phyloP scores from a whole-genome alignment of 2,888 invertebrate species.

The Ormyrus nitidulus region DNA sequence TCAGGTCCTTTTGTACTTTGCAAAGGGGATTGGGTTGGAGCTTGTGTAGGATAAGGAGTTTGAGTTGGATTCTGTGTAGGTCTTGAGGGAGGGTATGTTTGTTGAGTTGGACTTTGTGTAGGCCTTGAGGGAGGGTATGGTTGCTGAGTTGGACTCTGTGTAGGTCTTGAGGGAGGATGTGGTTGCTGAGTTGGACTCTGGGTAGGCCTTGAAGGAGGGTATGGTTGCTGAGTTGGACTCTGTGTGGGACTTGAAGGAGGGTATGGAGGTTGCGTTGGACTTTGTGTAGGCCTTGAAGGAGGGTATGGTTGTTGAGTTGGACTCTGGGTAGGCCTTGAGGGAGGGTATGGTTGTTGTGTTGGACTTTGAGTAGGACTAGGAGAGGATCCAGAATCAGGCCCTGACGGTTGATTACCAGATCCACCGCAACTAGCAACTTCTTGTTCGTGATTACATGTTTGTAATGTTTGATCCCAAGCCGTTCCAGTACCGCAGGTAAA shows the following conservation, averaged over 20 bases:
- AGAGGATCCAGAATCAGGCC: constrained; percentile 5
- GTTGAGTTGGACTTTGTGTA: constrained; percentile 6
- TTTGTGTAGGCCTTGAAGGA: constrained; percentile 14
- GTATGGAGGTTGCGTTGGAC: constrained; percentile 20
- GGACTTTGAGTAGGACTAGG: not conserved
- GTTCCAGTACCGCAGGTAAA: constrained; percentile 82
- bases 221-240: constrained; percentile 28
- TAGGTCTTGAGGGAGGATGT: not conserved
- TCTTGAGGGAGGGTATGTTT: constrained; percentile 1
- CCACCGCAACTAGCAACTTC: constrained; percentile 72
- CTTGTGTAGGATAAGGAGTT: constrained; percentile 19
- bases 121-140: constrained; percentile 10
- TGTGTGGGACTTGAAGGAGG: constrained; percentile 34
- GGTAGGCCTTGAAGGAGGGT: constrained; percentile 11
- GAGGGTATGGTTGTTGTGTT: not conserved
- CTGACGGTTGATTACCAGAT: not conserved
- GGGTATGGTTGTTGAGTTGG: not conserved
- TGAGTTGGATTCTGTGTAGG: constrained; percentile 24
- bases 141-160: constrained; percentile 3
- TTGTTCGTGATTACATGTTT: constrained; percentile 80
- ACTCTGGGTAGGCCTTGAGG: not conserved
- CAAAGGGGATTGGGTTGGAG: constrained; percentile 22
- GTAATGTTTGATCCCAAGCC: constrained; percentile 82
- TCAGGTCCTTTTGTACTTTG: constrained; percentile 47
- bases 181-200: constrained; percentile 24